Conservation (phyloP, 2,797 vertebrate genomes). For the Spea hammondii region DNA sequence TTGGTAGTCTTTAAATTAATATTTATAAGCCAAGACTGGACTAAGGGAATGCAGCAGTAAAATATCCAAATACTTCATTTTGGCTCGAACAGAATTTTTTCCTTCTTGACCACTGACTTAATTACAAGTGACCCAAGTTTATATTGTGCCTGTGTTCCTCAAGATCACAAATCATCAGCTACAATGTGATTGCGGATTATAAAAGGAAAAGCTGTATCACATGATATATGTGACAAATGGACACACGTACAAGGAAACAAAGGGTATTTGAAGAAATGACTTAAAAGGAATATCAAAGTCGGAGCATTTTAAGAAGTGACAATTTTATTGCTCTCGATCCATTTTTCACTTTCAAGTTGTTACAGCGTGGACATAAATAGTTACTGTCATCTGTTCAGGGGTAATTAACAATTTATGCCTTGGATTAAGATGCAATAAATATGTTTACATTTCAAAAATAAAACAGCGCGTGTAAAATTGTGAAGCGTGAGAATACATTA, state of each 20-base stretch:
- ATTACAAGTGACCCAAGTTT: slow-evolving; percentile 67
- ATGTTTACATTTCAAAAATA: too few species aligned
- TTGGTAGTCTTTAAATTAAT: slow-evolving; percentile 81
- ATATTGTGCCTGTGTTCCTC: slow-evolving; percentile 49
- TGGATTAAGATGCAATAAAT: too few species aligned
- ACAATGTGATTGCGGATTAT: slow-evolving; percentile 55
- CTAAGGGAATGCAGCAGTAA: slow-evolving; percentile 70
- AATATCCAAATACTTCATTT: slow-evolving; percentile 68
- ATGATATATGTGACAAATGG: slow-evolving; percentile 55
- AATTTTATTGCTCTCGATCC: not conserved
- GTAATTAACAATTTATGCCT: too few species aligned
- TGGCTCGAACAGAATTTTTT: slow-evolving; percentile 61
- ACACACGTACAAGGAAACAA: slow-evolving; percentile 33
- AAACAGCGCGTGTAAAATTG: too few species aligned
- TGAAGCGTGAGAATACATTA: too few species aligned
- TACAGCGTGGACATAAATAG: not conserved
- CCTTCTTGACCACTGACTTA: slow-evolving; percentile 72
- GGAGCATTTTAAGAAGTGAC: not conserved
- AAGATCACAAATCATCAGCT: slow-evolving; percentile 65
- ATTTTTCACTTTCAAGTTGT: not conserved
- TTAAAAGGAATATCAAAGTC: slow-evolving; percentile 7
- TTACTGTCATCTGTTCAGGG: too few species aligned
- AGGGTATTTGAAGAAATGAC: slow-evolving; percentile 35
- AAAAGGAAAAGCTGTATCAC: slow-evolving; percentile 47
- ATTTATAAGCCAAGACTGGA: slow-evolving; percentile 75